Percentiles rank a stretch among this genome's conserved stretches.
Conservation (phyloP, 2,113 vertebrate species). For the Poeciliopsis turrubarensis region DNA sequence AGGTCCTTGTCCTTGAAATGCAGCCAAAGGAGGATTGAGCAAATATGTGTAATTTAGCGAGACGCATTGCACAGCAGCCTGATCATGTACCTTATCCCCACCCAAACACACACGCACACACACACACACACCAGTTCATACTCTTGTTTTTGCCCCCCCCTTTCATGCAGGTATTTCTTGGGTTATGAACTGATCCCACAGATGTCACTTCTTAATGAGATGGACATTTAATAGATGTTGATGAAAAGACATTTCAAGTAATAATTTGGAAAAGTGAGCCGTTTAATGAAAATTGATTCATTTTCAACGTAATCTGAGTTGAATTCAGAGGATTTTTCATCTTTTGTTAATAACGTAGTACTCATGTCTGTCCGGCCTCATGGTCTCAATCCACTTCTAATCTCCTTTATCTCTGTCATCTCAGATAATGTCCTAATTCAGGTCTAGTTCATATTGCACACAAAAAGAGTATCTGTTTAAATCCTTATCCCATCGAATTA, state of each 20-base stretch:
- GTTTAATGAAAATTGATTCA: not conserved
- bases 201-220: not conserved
- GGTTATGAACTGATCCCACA: not conserved
- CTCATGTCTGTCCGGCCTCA: constrained; percentile 6
- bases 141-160: constrained; percentile 15
- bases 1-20: constrained; percentile 68
- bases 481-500: constrained; percentile 61
- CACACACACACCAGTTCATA: constrained; percentile 2
- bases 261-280: not conserved
- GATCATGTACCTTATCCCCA: constrained; percentile 16
- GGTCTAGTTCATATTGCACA: constrained; percentile 7
- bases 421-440: constrained; percentile 38
- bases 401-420: constrained; percentile 40
- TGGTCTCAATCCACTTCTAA: constrained; percentile 21
- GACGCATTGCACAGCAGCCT: constrained; percentile 47
- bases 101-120: constrained; percentile 22
- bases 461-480: constrained; percentile 25
- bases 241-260: not conserved
- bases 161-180: constrained; percentile 25
- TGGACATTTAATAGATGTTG: not conserved
- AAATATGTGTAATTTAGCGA: constrained; percentile 56
- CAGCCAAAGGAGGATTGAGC: constrained; percentile 59
- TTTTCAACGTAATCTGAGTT: not conserved
- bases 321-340: not conserved
- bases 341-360: not conserved